Percentiles rank a stretch among this genome's conserved stretches.
These are phyloP conservation scores for Norana najaformis DNA, from an alignment of 2,888 invertebrate genomes.

Conservation along the genomic window DNA sequence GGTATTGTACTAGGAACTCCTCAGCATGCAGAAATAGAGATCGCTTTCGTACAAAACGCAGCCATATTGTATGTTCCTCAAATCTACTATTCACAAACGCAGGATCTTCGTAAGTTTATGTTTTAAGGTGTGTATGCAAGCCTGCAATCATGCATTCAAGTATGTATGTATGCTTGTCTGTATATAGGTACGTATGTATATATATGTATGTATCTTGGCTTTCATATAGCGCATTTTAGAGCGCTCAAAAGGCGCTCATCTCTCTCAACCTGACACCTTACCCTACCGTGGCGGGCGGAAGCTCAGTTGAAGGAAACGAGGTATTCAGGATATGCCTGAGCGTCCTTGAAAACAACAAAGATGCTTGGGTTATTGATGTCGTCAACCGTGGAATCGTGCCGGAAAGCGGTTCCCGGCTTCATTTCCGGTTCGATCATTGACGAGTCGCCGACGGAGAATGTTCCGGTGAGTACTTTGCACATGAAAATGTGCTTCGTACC, in stretches of 20 bases:
- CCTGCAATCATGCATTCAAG: no score
- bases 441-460: background rate
- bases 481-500: slow-evolving; percentile 1
- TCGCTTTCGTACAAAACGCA: no score
- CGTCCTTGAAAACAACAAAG: slow-evolving; percentile 24
- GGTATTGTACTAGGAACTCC: no score
- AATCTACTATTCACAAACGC: no score
- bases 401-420: background rate
- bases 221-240: no score
- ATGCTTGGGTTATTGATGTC: background rate
- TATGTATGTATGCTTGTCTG: no score
- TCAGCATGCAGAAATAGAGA: no score
- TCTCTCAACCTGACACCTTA: background rate
- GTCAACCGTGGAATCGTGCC: background rate
- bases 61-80: no score
- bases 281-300: background rate
- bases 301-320: background rate
- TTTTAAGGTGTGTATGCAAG: no score
- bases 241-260: no score
- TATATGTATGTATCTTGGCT: no score
- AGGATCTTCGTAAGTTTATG: no score
- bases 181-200: background rate
- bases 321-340: background rate
- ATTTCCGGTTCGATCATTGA: background rate
- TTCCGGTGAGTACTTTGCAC: slow-evolving; percentile 21